These are phyloP conservation scores for Myotis daubentonii DNA, from an alignment of 2,797 vertebrate genomes.

Conservation along the genomic window DNA sequence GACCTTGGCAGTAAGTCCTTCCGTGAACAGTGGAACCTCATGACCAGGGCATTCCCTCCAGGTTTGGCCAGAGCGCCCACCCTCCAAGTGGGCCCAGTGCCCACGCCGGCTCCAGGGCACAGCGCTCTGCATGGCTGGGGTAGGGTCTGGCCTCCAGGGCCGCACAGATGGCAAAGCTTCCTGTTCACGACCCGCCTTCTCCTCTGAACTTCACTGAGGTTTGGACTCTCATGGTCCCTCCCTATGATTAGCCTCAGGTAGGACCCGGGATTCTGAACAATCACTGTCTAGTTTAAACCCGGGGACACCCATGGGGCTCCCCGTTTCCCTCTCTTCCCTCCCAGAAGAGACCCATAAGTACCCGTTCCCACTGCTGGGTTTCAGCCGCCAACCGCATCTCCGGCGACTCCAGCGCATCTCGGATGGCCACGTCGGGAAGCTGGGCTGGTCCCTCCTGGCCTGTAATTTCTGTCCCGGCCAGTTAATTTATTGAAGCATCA, in stretches of 20 bases:
- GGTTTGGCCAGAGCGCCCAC: background rate
- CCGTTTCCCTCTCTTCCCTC: background rate
- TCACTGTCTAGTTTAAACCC: background rate
- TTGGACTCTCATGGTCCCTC: background rate
- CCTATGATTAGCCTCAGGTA: background rate
- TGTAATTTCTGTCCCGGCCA: background rate
- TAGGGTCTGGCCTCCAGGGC: too few relatives aligned
- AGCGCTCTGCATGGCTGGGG: fast-evolving
- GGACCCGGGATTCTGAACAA: background rate
- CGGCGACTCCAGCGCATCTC: background rate
- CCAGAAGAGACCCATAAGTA: background rate
- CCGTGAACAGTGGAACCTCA: background rate
- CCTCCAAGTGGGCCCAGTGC: background rate
- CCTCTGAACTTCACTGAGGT: background rate
- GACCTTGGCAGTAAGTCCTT: background rate
- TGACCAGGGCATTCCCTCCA: background rate
- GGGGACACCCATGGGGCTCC: background rate
- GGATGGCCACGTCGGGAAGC: background rate
- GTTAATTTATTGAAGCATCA: constrained; percentile 7
- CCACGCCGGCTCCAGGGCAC: background rate
- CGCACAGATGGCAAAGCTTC: background rate
- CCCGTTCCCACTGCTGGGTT: background rate
- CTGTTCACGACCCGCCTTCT: background rate
- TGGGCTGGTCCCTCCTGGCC: background rate
- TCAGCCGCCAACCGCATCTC: background rate